These are phyloP conservation scores for Microplitis demolitor DNA, from an alignment of 1,140 invertebrate genomes.

Conservation along the genomic window DNA sequence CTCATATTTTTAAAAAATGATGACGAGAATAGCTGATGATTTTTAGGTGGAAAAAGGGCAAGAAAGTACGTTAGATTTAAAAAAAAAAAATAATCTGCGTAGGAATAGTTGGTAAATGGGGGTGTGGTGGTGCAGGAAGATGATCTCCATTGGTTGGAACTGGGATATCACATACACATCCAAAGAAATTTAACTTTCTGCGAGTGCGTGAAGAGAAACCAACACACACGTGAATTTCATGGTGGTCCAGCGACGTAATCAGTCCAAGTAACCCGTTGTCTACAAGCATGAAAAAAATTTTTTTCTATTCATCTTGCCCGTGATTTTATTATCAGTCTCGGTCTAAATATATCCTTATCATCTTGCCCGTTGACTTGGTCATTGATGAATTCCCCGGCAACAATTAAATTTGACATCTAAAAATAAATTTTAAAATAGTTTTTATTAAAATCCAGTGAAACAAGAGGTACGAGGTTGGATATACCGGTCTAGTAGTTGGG, in stretches of 20 bases:
- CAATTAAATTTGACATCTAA: background rate
- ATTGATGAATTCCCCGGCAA: background rate
- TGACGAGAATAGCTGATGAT: background rate
- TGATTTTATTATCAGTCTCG: too few relatives aligned
- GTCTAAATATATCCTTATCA: background rate
- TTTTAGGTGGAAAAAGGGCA: background rate
- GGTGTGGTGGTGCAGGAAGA: constrained; percentile 34
- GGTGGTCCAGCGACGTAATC: constrained; percentile 24
- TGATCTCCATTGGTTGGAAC: constrained; percentile 38
- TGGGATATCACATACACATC: constrained; percentile 35
- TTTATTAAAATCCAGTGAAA: too few relatives aligned
- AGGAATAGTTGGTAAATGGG: constrained; percentile 33
- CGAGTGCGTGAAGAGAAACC: constrained; percentile 32
- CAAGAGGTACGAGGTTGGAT: constrained; percentile 36
- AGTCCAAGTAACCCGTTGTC: background rate
- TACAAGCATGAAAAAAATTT: background rate
- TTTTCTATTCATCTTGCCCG: background rate
- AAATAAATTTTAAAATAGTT: too few relatives aligned
- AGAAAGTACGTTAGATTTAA: background rate
- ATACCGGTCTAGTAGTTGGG: constrained; percentile 33
- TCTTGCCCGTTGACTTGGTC: background rate
- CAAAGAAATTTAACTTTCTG: constrained; percentile 12
- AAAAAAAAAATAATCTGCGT: constrained; percentile 28
- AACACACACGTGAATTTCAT: constrained; percentile 20
- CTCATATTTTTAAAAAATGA: too few relatives aligned